Base-by-base conservation (phyloP, 2,888 invertebrate species). In the Chrysina gloriosa region DNA sequence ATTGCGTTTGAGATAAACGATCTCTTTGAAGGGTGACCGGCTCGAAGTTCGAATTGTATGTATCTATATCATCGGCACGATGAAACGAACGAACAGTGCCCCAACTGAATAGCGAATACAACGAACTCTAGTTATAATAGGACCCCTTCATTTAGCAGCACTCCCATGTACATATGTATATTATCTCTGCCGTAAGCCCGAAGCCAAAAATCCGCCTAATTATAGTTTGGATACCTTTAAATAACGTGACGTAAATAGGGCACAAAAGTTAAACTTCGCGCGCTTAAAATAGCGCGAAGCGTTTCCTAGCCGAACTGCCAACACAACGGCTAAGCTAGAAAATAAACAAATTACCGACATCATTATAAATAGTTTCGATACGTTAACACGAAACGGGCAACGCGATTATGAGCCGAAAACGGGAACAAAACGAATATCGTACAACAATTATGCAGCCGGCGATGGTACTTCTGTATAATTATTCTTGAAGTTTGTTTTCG, bases 241-340 rank as follows among this genome's bases (percentile, higher is more conserved):
- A 58, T 58, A 58, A 42, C n/a, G 23, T 58, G 29, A 39, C 36
- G 14, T 39, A 58, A 58, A 58, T 58, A 58, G 58, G 58, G 58
- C 58, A 14, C 25, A 39, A 58, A 52, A 58, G 39, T 58, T 58
- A 58, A 58, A 58, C 58, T 58, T 36, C 42, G 11, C 16, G 21
- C 52, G 14, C 42, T 58, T 39, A 58, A 58, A 58, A 58, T 58
- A 58, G 58, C 39, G 14, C 4, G 3, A 23, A 25, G 29, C 25
- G 39, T 58, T 58, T 58, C 58, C 58, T 58, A 31, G 25, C 39
- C 31, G 58, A 14, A 25, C 58, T 58, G 58, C 58, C 58, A 58
- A 39, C 39, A 27, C 6, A 39, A 16, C 42, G 27, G 14, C 31
- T 39, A 58, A 47, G 23, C 19, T 27, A 23, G 39, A 7, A 58